Evolutionary conservation across 2,888 invertebrate species (phyloP), one percentile per base, ranked within the genome.

Genomic region (Miltochrista miniata): DNA sequence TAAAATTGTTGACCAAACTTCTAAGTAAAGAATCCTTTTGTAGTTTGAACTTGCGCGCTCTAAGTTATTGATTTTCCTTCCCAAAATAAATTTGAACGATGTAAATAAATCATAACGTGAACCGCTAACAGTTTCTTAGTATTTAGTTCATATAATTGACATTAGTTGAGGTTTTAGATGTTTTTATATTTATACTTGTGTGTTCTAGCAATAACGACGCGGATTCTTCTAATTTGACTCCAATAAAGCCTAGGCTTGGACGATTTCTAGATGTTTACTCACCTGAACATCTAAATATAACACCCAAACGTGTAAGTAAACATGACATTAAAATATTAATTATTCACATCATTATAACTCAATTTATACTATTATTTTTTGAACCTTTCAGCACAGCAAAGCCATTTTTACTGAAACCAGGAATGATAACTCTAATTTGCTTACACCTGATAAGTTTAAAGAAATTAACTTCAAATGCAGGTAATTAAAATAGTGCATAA

Each of bases 61-160:
- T 70, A 83, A 71, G 72, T 78, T 92, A 92, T 92, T 87, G 92
- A 92, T 92, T 92, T 91, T 91, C 76, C 70, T 72, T 83, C 84
- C 74, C 74, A 88, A 89, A 90, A 88, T 90, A 90, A 85, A 79
- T 79, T 80, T 73, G 78, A 70, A 78, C 73, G 83, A 88, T 90
- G 90, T 92, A 92, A 92, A 92, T 92, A 92, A 92, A 91, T 88
- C 85, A 87, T 84, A 78, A 81, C 79, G 77, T 64, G 70, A 61
- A 72, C 76, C 72, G 79, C 77, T 76, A 76, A 64, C 72, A 68
- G 78, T 78, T 79, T 68, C 61, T 64, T 76, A 68, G 59, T 69
- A 68, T 72, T 72, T 74, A 64, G 54, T 69, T 63, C 31, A 53
- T 31, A 38, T 45, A 56, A 50, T 18, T 42, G 47, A 58, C 47